Conservation (phyloP, 2,797 vertebrate genomes). For the Vespertilio murinus region DNA sequence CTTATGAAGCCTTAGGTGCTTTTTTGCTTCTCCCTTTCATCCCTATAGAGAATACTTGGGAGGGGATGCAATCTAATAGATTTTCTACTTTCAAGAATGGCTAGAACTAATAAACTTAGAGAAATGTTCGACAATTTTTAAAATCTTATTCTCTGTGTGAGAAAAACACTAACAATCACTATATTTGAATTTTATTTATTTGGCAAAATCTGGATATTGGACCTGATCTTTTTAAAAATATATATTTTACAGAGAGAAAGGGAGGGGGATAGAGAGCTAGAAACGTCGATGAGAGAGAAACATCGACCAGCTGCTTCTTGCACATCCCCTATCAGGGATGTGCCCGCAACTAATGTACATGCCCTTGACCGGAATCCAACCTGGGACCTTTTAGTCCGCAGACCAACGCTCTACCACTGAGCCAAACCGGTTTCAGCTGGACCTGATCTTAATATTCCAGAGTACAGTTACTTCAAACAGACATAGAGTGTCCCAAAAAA, state of each 20-base stretch:
- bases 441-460: background rate
- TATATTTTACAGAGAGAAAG: too few relatives aligned
- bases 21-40: background rate
- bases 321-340: too few relatives aligned
- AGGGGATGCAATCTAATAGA: background rate
- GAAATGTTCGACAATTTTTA: background rate
- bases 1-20: background rate
- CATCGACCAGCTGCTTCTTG: too few relatives aligned
- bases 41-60: background rate
- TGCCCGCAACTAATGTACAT: too few relatives aligned
- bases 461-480: background rate
- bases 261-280: too few relatives aligned
- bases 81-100: slow-evolving; percentile 3
- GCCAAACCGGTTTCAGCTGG: too few relatives aligned
- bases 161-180: background rate
- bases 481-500: background rate
- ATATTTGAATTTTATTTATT: slow-evolving; percentile 21
- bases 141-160: background rate
- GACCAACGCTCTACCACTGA: too few relatives aligned
- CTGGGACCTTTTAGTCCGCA: too few relatives aligned
- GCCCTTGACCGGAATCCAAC: too few relatives aligned
- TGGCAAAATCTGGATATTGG: background rate
- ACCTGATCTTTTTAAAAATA: background rate
- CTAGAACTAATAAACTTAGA: background rate
- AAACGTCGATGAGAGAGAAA: too few relatives aligned